Evolutionary conservation across 1,140 invertebrate species (phyloP).

Genomic region (Diachasma alloeum): DNA sequence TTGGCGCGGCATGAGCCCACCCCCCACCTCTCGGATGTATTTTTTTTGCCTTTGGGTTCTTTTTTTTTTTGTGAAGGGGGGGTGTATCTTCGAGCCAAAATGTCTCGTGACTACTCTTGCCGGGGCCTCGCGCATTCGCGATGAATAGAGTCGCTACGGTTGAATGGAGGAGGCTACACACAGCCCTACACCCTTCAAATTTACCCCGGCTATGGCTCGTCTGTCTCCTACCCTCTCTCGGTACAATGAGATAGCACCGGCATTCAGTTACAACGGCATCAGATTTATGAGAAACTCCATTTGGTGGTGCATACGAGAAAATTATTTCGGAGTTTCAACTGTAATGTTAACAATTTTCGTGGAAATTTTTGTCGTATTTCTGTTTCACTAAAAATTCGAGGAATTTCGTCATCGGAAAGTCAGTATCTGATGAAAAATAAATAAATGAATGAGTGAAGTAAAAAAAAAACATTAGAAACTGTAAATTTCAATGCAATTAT

Average conservation of each 20-base stretch:
- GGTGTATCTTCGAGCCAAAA: conserved; percentile 25
- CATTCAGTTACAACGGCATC: not conserved
- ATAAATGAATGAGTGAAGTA: too few species aligned
- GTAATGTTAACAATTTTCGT: too few species aligned
- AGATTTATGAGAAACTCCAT: not conserved
- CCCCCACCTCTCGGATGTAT: not conserved
- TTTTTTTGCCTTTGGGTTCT: not conserved
- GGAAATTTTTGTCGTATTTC: too few species aligned
- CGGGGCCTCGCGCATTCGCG: not conserved
- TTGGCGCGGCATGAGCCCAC: not conserved
- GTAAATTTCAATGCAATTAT: too few species aligned
- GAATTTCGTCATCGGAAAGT: too few species aligned
- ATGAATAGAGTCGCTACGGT: conserved; percentile 24
- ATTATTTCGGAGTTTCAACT: too few species aligned
- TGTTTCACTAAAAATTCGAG: too few species aligned
- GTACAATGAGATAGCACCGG: not conserved
- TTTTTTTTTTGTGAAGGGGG: not conserved
- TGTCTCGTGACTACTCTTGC: conserved; percentile 3
- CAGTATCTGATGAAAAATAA: too few species aligned
- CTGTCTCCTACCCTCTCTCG: not conserved
- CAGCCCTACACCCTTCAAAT: conserved; percentile 4
- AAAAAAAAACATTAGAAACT: too few species aligned
- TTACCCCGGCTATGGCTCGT: not conserved
- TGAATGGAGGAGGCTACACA: conserved; percentile 1
- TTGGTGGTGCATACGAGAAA: too few species aligned